Base-by-base conservation (phyloP, 2,113 vertebrate species). In the Caretta caretta region DNA sequence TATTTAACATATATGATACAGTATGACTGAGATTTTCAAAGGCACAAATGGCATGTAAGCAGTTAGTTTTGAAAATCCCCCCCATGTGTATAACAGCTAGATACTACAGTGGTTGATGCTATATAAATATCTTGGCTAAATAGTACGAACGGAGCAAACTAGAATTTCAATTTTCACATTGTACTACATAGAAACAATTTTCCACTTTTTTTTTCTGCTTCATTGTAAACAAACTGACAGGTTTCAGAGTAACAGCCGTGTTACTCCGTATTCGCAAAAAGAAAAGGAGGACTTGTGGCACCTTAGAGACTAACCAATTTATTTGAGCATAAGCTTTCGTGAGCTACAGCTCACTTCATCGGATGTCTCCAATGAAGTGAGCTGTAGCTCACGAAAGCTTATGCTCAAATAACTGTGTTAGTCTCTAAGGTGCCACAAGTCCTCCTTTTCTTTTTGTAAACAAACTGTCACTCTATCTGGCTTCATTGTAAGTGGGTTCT, bases 381-480 rank as follows among this genome's bases (percentile, higher is more conserved):
- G 42, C 42, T 42, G 42, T 42, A 42, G 42, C 42, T 42, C 42
- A 42, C 42, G 42, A 42, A 42, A 42, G 42, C 42, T 42, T 42
- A 42, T 42, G 42, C 42, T 42, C 42, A 42, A 42, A 42, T 42
- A 42, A 42, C 2, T 42, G 42, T 42, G 42, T 42, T 42, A 42
- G 42, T 42, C 42, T 42, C 42, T 42, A 42, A 5, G 42, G 42
- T 42, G 42, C 42, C 42, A 42, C 42, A 42, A 42, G 42, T 42
- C 42, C 42, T 42, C 42, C 42, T 42, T 42, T 42, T 42, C 42
- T 42, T 42, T 42, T 56, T 85, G 0, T 82, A 69, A 96, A 86
- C 17, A n/a, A 93, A 93, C 79, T 85, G 76, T 91, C 92, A 84
- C 92, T 96, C 86, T 79, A 27, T 65, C 81, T 92, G 93, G 84